A percentile compares a stretch with the other conserved stretches of the same genome.
These are phyloP conservation scores for Hirtodrosophila trivittata DNA, from an alignment of 2,888 invertebrate genomes.

Conservation along the genomic window DNA sequence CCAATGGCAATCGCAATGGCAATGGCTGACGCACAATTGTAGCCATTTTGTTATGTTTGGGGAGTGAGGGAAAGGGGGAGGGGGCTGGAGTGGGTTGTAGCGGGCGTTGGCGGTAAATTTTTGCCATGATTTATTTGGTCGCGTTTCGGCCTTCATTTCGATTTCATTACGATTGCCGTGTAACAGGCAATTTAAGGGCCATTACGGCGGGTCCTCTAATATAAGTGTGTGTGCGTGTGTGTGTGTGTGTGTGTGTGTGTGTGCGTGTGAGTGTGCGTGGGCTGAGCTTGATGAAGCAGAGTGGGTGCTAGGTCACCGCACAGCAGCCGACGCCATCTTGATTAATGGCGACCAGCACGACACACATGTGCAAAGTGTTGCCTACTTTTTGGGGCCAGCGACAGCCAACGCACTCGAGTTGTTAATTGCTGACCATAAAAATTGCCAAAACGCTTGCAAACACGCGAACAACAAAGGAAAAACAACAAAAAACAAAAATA, in stretches of 20 bases:
- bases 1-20: constrained; percentile 19
- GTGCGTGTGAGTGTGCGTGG: not conserved
- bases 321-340: constrained; percentile 55
- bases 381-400: constrained; percentile 46
- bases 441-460: constrained; percentile 50
- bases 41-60: constrained; percentile 27
- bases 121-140: constrained; percentile 58
- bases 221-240: no score
- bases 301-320: not conserved
- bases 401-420: constrained; percentile 44
- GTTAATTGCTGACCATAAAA: constrained; percentile 75
- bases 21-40: constrained; percentile 37
- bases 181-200: constrained; percentile 55
- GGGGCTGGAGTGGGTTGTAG: not conserved
- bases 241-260: constrained; percentile 2
- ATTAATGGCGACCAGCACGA: constrained; percentile 66
- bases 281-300: not conserved
- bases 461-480: constrained; percentile 51
- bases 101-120: constrained; percentile 27
- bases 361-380: constrained; percentile 61
- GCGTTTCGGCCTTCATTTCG: constrained; percentile 61
- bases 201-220: constrained; percentile 17
- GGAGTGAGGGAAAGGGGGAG: not conserved
- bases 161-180: constrained; percentile 70
- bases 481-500: constrained; percentile 11